Percentiles rank a stretch among this genome's conserved stretches.
These are phyloP conservation scores for Enteromius argenteus DNA, from an alignment of 2,797 vertebrate species.

Conservation along the genomic window DNA sequence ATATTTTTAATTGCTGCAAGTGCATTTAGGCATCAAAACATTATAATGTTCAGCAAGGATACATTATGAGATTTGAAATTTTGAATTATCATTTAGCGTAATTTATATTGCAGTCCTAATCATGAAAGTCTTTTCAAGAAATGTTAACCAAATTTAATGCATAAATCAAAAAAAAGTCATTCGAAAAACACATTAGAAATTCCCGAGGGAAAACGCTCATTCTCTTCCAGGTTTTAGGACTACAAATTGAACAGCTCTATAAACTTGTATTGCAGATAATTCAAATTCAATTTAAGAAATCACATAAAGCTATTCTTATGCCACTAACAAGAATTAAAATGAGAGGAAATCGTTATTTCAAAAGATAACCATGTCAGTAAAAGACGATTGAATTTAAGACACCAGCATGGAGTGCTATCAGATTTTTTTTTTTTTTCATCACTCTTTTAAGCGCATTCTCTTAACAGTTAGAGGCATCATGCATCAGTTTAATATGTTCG, in stretches of 20 bases:
- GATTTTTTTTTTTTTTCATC: slow-evolving; percentile 27
- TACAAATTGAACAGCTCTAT: slow-evolving; percentile 12
- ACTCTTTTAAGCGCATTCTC: slow-evolving; percentile 27
- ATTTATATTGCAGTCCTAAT: neutral
- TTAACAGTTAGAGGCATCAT: slow-evolving; percentile 20
- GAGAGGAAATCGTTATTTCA: slow-evolving; percentile 29
- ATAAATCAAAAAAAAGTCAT: neutral
- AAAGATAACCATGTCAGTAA: slow-evolving; percentile 43
- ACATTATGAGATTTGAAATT: neutral
- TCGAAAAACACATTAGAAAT: neutral
- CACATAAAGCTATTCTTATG: slow-evolving; percentile 7
- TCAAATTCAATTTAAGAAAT: slow-evolving; percentile 16
- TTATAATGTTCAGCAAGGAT: neutral
- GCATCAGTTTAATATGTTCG: slow-evolving; percentile 2
- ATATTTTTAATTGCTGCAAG: neutral
- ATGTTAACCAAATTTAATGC: neutral
- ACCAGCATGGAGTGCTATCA: slow-evolving; percentile 38
- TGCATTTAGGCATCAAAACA: neutral
- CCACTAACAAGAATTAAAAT: neutral
- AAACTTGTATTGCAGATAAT: slow-evolving; percentile 13
- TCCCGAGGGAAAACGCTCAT: neutral
- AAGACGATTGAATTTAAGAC: slow-evolving; percentile 28
- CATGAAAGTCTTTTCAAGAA: neutral
- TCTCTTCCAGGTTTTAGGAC: slow-evolving; percentile 4
- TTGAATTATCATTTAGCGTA: neutral